Evolutionary conservation across 2,797 vertebrate genomes (phyloP).

Genomic region (Chanos chanos): DNA sequence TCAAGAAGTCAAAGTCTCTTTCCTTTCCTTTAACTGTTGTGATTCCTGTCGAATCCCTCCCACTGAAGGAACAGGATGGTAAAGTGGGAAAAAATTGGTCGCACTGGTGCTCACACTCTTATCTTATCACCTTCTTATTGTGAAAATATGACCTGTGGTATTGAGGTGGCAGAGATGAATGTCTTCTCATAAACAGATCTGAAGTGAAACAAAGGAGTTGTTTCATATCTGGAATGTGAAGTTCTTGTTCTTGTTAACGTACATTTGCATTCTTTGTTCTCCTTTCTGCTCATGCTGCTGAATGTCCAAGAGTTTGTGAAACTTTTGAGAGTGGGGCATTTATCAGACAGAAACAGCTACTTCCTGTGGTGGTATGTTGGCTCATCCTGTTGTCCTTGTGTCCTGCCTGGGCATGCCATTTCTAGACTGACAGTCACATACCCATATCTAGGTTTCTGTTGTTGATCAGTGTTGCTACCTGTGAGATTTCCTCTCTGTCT

Average conservation of each 20-base stretch:
- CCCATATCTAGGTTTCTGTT: too few relatives aligned
- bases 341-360: background rate
- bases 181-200: too few relatives aligned
- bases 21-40: constrained; percentile 7
- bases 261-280: too few relatives aligned
- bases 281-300: background rate
- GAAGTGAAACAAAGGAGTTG: background rate
- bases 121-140: too few relatives aligned
- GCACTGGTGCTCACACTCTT: too few relatives aligned
- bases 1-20: background rate
- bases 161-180: too few relatives aligned
- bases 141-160: too few relatives aligned
- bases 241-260: too few relatives aligned
- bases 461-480: background rate
- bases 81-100: background rate
- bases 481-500: background rate
- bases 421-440: background rate
- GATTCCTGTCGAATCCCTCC: constrained; percentile 21
- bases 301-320: background rate
- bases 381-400: background rate
- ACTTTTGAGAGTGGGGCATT: background rate
- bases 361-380: constrained; percentile 5
- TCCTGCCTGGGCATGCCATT: background rate
- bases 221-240: too few relatives aligned
- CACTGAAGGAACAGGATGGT: background rate